A percentile compares a stretch with the other conserved stretches of the same genome.
phyloP scores from a whole-genome alignment of 2,113 vertebrate species.

The Petrocephalus microphthalmus region DNA sequence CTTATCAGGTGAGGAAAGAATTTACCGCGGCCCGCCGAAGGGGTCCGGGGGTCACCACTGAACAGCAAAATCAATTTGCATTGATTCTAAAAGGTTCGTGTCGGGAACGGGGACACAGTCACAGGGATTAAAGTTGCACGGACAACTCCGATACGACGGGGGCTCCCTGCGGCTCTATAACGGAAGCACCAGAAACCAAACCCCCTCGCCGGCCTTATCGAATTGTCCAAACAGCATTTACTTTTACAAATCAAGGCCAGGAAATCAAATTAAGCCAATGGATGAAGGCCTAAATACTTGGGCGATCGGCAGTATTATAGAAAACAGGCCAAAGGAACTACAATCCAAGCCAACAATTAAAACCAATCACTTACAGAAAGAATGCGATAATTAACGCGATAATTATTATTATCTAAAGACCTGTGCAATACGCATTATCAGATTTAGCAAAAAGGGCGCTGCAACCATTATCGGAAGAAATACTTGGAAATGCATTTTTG shows the following conservation, averaged over 20 bases:
- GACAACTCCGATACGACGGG: slow-evolving; percentile 59
- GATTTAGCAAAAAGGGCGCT: not conserved
- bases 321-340: not conserved
- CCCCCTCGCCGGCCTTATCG: not conserved
- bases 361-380: not conserved
- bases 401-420: not conserved
- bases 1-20: slow-evolving; percentile 86
- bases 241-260: not conserved
- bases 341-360: not conserved
- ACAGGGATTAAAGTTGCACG: slow-evolving; percentile 69
- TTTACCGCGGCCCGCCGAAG: slow-evolving; percentile 75
- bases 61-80: slow-evolving; percentile 86
- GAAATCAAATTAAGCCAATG: not conserved
- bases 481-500: slow-evolving; percentile 21
- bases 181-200: not conserved
- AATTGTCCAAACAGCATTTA: not conserved
- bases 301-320: not conserved
- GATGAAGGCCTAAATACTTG: not conserved
- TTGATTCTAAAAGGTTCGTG: slow-evolving; percentile 73
- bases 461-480: not conserved
- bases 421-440: not conserved
- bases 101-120: slow-evolving; percentile 57
- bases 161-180: not conserved
- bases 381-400: not conserved
- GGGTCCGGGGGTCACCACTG: slow-evolving; percentile 76